Percentiles rank a stretch among this genome's conserved stretches.
phyloP scores from a whole-genome alignment of 1,140 invertebrate species.

The Gryon sp. region DNA sequence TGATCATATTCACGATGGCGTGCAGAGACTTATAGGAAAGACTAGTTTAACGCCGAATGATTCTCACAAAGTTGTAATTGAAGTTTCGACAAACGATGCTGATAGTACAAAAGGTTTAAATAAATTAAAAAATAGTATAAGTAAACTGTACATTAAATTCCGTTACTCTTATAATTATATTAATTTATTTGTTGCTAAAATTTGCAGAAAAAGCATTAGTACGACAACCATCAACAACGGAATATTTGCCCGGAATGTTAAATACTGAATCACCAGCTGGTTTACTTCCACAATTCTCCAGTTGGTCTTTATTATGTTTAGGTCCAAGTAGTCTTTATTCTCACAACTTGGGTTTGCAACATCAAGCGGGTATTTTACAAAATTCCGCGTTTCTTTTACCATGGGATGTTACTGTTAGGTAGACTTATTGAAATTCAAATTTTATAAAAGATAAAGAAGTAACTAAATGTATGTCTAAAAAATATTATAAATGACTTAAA shows the following conservation, averaged over 20 bases:
- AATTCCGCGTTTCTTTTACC: constrained; percentile 95
- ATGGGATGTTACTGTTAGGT: constrained; percentile 94
- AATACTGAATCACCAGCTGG: constrained; percentile 88
- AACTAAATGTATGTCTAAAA: no score
- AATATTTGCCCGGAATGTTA: constrained; percentile 94
- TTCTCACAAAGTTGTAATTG: constrained; percentile 78
- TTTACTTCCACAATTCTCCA: constrained; percentile 93
- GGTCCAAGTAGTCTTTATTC: constrained; percentile 95
- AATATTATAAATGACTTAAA: background rate
- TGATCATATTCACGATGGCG: constrained; percentile 69
- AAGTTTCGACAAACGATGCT: constrained; percentile 74
- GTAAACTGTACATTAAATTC: no score
- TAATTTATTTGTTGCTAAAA: no score
- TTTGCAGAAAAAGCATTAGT: constrained; percentile 82
- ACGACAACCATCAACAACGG: constrained; percentile 90
- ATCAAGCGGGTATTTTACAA: constrained; percentile 91
- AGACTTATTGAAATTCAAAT: constrained; percentile 3
- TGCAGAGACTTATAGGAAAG: constrained; percentile 70
- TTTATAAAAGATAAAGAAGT: background rate
- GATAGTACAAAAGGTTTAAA: constrained; percentile 74
- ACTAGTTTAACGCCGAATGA: constrained; percentile 74
- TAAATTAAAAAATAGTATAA: background rate
- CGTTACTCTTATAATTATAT: no score
- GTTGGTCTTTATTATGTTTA: constrained; percentile 94
- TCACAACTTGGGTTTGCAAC: constrained; percentile 90